Evolutionary conservation across 1,140 invertebrate genomes (phyloP).

Genomic region (Chionoecetes opilio): DNA sequence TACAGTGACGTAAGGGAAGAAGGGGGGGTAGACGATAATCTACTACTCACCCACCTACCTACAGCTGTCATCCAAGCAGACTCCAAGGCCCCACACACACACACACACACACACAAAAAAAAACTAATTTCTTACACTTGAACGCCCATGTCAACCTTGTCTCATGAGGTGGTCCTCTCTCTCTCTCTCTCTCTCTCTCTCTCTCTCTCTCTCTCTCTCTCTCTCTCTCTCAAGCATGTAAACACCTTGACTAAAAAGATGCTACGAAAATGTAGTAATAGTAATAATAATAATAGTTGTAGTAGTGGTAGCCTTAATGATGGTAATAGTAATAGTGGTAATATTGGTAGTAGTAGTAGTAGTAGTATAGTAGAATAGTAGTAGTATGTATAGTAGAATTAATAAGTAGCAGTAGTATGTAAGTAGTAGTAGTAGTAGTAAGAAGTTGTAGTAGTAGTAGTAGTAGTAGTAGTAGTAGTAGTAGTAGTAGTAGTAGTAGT

Average conservation of each 20-base stretch:
- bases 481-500: constrained; percentile 24
- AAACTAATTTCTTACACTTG: too few species aligned
- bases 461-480: constrained; percentile 3
- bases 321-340: background rate
- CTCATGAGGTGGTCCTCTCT: too few species aligned
- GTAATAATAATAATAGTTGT: too few species aligned
- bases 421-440: background rate
- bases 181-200: too few species aligned
- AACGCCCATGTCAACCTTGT: too few species aligned
- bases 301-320: background rate
- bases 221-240: too few species aligned
- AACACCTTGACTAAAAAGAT: too few species aligned
- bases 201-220: too few species aligned
- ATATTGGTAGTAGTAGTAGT: constrained; percentile 13
- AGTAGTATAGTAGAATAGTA: background rate
- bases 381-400: too few species aligned
- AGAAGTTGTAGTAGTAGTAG: background rate
- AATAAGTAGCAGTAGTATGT: background rate
- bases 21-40: background rate
- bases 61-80: background rate
- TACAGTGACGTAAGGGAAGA: background rate
- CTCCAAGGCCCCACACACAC: background rate
- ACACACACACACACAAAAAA: background rate
- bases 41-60: background rate
- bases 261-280: too few species aligned